Base-by-base conservation (phyloP, 2,888 invertebrate species). In the Athripsodes cinereus region DNA sequence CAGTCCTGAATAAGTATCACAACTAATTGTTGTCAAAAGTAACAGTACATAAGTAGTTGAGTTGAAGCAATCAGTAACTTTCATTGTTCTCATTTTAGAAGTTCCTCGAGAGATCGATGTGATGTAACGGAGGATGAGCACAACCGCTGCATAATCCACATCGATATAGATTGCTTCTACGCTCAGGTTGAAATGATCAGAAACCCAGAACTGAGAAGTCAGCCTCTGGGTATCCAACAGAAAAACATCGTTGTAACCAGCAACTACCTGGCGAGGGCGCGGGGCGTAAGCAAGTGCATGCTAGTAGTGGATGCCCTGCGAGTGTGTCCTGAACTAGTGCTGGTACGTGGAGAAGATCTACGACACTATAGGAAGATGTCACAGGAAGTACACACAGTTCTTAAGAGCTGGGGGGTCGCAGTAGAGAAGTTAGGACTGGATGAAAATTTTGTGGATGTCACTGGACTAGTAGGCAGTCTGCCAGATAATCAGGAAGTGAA, bases 381-480 rank as follows among this genome's bases (percentile, higher is more conserved):
- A 1, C 82, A 85, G 64, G 86, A 87, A 73, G 85, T 92, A 62
- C 87, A 87, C 64, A 81, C 83, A 60, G 74, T 87, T 61, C 73
- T 92, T 62, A 83, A 85, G 64, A 82, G 81, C 66, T 91, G 85
- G 74, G 87, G 88, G 58, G 81, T 83, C 52, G 74, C 83, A 52
- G 89, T 92, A 0, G 92, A 93, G 71, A 84, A 90, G 68, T 76
- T 92, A 55, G 92, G 92, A 13, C 81, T 92, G 68, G 92, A 93
- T 73, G 93, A 93, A 71, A 91, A 90, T 70, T 92, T 81, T 71
- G 76, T 92, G 66, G 92, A 93, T 75, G 85, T 92, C 64, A 86
- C 89, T 63, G 79, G 82, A 58, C 69, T 87, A 67, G 83, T 88
- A 48, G 76, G 78, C 2, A 20, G 11, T 18, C 2, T 21, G 10